Evolutionary conservation across 92 coral and sea anemone species (phyloP), one percentile per base, ranked within the genome.

Genomic region (Muricea muricata): DNA sequence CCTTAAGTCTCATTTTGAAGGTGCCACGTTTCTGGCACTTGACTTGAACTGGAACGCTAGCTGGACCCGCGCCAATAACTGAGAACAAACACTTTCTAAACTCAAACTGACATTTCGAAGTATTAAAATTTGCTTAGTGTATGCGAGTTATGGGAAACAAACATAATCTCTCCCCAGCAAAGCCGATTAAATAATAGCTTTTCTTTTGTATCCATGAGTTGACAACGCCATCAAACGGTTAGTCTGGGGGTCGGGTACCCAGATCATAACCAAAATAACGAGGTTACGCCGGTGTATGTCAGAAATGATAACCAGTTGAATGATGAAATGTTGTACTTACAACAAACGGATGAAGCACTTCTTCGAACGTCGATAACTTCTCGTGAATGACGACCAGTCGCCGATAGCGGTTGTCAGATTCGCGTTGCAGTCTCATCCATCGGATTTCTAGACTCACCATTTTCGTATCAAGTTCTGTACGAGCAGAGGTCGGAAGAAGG

Each of bases 361-460:
- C 97, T 29, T 96, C 99, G 80, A 96, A 96, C 82, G 87, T 88
- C 8, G 98, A 92, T 81, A 96, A 74, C 82, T 96, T 96, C 78
- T 96, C 99, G 77, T 96, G 99, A 37, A 96, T 96, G 79, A 90
- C 81, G 45, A 96, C 99, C 79, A 96, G 89, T 82, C 97, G 93
- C 93, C 94, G 94, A 85, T 96, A 96, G 35, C 98, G 96, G 73
- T 96, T 96, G 88, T 96, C 99, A 25, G 94, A 97, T 85, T 96
- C 99, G 75, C 93, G 91, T 60, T 96, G 99, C 24, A 96, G 94
- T 66, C 96, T 87, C 80, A 88, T 94, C 99, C 99, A 96, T 69
- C 97, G 88, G 66, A 93, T 90, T 72, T 96, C 99, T 74, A 96
- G 70, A 45, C 93, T 96, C 50, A 93, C 94, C 99, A 96, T 93